Evolutionary conservation across 2,797 vertebrate genomes (phyloP).

Genomic region (Xenopus petersii): DNA sequence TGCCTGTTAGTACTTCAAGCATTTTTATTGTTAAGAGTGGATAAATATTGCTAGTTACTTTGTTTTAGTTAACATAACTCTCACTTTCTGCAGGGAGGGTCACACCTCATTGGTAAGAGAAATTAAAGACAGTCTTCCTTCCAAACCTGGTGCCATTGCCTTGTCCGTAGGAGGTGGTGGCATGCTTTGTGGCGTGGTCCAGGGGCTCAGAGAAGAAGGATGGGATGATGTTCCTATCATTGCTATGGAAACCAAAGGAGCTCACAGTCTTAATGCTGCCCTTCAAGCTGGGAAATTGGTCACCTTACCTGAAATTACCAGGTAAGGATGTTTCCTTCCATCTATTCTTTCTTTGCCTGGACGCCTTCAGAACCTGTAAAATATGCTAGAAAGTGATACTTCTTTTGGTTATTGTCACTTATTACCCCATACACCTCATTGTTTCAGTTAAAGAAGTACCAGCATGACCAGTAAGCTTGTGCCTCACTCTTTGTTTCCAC

Average conservation of each 20-base stretch:
- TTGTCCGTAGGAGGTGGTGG: conserved; percentile 82
- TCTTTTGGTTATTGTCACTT: too few relatives aligned
- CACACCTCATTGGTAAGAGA: conserved; percentile 77
- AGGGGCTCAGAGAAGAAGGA: conserved; percentile 72
- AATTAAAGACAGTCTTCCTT: conserved; percentile 67
- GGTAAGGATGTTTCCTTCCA: conserved; percentile 59
- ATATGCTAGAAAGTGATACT: too few relatives aligned
- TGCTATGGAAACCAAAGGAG: conserved; percentile 82
- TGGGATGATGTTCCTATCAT: conserved; percentile 82
- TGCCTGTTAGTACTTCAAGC: too few relatives aligned
- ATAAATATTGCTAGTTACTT: too few relatives aligned
- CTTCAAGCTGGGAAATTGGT: conserved; percentile 71
- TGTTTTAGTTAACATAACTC: not conserved
- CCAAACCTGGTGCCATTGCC: conserved; percentile 75
- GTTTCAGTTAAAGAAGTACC: too few relatives aligned
- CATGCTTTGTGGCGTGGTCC: conserved; percentile 80
- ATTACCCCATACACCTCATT: too few relatives aligned
- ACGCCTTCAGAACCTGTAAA: too few relatives aligned
- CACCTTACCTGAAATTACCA: conserved; percentile 77
- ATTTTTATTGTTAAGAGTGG: too few relatives aligned
- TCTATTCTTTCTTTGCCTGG: too few relatives aligned
- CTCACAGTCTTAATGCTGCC: conserved; percentile 78
- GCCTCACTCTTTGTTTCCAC: not conserved
- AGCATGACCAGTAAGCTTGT: too few relatives aligned
- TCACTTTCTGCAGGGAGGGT: conserved; percentile 71